These are phyloP conservation scores for Conus betulinus DNA, from an alignment of 1,140 invertebrate genomes.

Conservation along the genomic window DNA sequence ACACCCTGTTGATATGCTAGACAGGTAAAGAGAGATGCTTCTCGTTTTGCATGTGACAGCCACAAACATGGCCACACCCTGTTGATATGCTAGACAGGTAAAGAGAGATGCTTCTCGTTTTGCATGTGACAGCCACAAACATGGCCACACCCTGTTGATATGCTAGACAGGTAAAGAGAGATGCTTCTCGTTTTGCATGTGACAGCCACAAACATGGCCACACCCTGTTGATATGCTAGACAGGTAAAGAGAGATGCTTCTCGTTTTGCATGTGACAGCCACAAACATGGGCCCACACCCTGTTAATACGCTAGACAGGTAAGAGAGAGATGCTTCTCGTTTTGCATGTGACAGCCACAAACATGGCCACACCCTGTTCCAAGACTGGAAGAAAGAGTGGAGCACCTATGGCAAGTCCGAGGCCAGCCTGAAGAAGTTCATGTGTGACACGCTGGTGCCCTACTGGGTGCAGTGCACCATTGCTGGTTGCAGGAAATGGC, in stretches of 20 bases:
- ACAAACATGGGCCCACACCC: slow-evolving; percentile 73
- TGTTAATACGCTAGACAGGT: too few species aligned
- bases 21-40: too few species aligned
- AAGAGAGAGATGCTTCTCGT: too few species aligned
- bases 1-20: slow-evolving; percentile 62
- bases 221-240: slow-evolving; percentile 54
- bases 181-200: too few species aligned
- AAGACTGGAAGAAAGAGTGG: slow-evolving; percentile 74
- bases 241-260: too few species aligned
- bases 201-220: slow-evolving; percentile 72
- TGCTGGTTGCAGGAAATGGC: slow-evolving; percentile 71
- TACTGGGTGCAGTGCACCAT: slow-evolving; percentile 73
- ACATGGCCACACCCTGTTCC: slow-evolving; percentile 68
- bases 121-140: slow-evolving; percentile 63
- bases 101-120: too few species aligned
- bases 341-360: slow-evolving; percentile 61
- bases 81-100: slow-evolving; percentile 47
- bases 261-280: slow-evolving; percentile 47
- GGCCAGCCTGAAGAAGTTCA: slow-evolving; percentile 52
- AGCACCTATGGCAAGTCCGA: slow-evolving; percentile 66
- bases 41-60: slow-evolving; percentile 44
- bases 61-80: slow-evolving; percentile 70
- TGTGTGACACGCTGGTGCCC: slow-evolving; percentile 72
- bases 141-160: slow-evolving; percentile 70
- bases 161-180: too few species aligned